A percentile compares a stretch with the other conserved stretches of the same genome.
phyloP scores from a whole-genome alignment of 2,888 invertebrate species.

The Cosmopolites sordidus region DNA sequence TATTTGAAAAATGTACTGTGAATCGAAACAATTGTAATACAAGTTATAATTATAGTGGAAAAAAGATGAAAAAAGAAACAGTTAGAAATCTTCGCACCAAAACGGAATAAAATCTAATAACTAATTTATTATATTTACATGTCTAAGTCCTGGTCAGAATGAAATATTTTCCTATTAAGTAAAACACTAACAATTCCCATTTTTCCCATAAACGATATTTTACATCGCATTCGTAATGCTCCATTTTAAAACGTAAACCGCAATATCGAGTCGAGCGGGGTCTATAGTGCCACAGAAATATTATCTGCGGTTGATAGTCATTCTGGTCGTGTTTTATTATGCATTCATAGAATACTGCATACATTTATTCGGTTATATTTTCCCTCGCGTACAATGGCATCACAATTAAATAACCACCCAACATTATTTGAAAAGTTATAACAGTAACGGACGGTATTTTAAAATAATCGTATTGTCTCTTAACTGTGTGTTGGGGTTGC shows the following conservation, averaged over 20 bases:
- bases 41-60: too few relatives aligned
- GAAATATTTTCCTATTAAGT: too few relatives aligned
- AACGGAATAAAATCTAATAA: too few relatives aligned
- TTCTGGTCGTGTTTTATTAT: constrained; percentile 16
- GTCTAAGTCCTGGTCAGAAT: too few relatives aligned
- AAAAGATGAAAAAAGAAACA: too few relatives aligned
- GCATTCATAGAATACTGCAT: constrained; percentile 20
- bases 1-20: too few relatives aligned
- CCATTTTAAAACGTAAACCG: constrained; percentile 2
- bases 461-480: constrained; percentile 38
- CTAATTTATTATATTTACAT: too few relatives aligned
- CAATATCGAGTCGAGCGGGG: not conserved
- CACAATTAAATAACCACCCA: constrained; percentile 42
- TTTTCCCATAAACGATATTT: not conserved
- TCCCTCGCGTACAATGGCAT: constrained; percentile 38
- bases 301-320: constrained; percentile 27
- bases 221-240: not conserved
- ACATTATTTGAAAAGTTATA: constrained; percentile 40
- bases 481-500: constrained; percentile 28
- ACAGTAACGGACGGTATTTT: constrained; percentile 40
- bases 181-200: too few relatives aligned
- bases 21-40: too few relatives aligned
- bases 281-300: constrained; percentile 4
- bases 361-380: constrained; percentile 36
- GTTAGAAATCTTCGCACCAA: too few relatives aligned